Evolutionary conservation across 35 echinoderm and acorn worm species (phyloP).

Genomic region (Apostichopus californicus): DNA sequence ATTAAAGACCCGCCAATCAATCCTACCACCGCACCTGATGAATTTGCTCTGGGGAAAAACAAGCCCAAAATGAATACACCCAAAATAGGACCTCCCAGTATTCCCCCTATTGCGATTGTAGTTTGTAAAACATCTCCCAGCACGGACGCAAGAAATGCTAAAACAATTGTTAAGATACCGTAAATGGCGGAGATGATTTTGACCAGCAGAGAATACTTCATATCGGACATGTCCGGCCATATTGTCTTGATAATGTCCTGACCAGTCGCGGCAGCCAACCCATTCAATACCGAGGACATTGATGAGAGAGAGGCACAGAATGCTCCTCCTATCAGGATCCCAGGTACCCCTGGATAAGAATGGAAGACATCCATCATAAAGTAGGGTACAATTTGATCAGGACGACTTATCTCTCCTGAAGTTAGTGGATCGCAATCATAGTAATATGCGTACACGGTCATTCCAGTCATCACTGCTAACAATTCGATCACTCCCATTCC

Average conservation of each 20-base stretch:
- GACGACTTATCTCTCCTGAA: slow-evolving; percentile 5
- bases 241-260: slow-evolving; percentile 43
- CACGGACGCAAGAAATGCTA: slow-evolving; percentile 32
- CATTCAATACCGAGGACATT: slow-evolving; percentile 24
- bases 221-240: slow-evolving; percentile 34
- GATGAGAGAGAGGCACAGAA: slow-evolving; percentile 34
- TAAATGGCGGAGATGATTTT: slow-evolving; percentile 23
- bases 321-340: slow-evolving; percentile 10
- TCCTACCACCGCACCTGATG: neutral
- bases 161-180: slow-evolving; percentile 5
- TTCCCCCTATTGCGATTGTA: neutral
- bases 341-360: slow-evolving; percentile 3
- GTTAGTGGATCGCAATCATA: slow-evolving; percentile 12
- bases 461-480: slow-evolving; percentile 30
- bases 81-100: slow-evolving; percentile 22
- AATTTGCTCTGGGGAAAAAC: slow-evolving; percentile 37
- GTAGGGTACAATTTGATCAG: slow-evolving; percentile 42
- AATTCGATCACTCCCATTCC: slow-evolving; percentile 30
- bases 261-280: slow-evolving; percentile 22
- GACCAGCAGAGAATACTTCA: neutral
- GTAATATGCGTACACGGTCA: slow-evolving; percentile 34
- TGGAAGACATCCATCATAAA: slow-evolving; percentile 44
- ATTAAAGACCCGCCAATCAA: neutral
- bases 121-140: slow-evolving; percentile 26
- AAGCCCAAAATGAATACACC: slow-evolving; percentile 9